A percentile compares a stretch with the other conserved stretches of the same genome.
phyloP scores from a whole-genome alignment of 2,888 invertebrate species.

The Volucella bombylans region DNA sequence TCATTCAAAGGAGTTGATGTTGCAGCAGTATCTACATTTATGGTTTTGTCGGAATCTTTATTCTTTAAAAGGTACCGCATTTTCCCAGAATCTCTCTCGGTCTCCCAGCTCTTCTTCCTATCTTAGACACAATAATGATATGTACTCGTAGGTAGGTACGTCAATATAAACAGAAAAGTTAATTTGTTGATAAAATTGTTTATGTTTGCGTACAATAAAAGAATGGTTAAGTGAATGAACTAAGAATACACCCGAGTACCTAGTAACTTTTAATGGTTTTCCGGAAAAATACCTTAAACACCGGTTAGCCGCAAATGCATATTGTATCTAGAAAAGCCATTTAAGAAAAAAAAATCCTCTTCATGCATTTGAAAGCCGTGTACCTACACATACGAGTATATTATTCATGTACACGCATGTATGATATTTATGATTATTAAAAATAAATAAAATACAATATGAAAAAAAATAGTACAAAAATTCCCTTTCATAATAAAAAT shows the following conservation, averaged over 20 bases:
- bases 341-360: too few relatives aligned
- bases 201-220: slow-evolving; percentile 70
- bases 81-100: slow-evolving; percentile 59
- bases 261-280: slow-evolving; percentile 34
- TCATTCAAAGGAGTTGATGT: too few relatives aligned
- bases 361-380: too few relatives aligned
- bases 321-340: too few relatives aligned
- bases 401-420: too few relatives aligned
- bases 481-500: slow-evolving; percentile 1
- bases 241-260: slow-evolving; percentile 36
- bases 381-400: too few relatives aligned
- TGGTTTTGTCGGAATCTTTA: slow-evolving; percentile 53
- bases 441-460: not conserved
- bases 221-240: slow-evolving; percentile 70
- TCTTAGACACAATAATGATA: slow-evolving; percentile 66
- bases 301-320: too few relatives aligned
- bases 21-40: not conserved
- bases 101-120: slow-evolving; percentile 46
- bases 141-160: slow-evolving; percentile 19
- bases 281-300: not conserved
- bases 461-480: not conserved
- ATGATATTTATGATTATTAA: too few relatives aligned
- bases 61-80: slow-evolving; percentile 60
- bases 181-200: slow-evolving; percentile 70
- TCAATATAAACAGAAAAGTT: slow-evolving; percentile 70